Evolutionary conservation across 2,113 vertebrate genomes (phyloP).

Genomic region (Pollimyrus isidori): DNA sequence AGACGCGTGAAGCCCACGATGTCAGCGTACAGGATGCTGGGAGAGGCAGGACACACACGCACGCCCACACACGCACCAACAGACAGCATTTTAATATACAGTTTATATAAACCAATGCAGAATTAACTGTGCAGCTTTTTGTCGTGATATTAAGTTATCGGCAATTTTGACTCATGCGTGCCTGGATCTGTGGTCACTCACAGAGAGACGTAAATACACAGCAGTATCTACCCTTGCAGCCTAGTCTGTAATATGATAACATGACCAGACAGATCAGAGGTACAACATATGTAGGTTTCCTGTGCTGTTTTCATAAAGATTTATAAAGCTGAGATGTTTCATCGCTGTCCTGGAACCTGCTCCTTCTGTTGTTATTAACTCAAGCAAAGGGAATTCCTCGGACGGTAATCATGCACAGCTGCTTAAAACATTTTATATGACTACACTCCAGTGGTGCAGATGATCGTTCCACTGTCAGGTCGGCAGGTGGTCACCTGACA

Average conservation of each 20-base stretch:
- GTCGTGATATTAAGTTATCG: not conserved
- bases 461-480: not conserved
- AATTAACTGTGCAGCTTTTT: not conserved
- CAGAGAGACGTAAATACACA: not conserved
- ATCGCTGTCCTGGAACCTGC: not conserved
- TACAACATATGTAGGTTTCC: not conserved
- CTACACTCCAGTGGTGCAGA: not conserved
- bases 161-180: not conserved
- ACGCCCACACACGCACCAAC: not conserved
- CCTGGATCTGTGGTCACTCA: not conserved
- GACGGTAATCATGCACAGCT: not conserved
- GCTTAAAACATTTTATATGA: not conserved
- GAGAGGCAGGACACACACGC: conserved; percentile 4
- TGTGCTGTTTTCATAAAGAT: not conserved
- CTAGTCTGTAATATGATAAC: not conserved
- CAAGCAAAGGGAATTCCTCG: not conserved
- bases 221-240: not conserved
- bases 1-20: conserved; percentile 94
- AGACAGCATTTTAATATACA: not conserved
- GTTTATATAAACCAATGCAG: not conserved
- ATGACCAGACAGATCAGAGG: not conserved
- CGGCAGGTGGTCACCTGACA: not conserved
- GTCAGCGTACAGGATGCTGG: conserved; percentile 89
- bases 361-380: not conserved
- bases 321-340: not conserved